Evolutionary conservation across 2,113 vertebrate genomes (phyloP).

Genomic region (Hippocampus abdominalis): DNA sequence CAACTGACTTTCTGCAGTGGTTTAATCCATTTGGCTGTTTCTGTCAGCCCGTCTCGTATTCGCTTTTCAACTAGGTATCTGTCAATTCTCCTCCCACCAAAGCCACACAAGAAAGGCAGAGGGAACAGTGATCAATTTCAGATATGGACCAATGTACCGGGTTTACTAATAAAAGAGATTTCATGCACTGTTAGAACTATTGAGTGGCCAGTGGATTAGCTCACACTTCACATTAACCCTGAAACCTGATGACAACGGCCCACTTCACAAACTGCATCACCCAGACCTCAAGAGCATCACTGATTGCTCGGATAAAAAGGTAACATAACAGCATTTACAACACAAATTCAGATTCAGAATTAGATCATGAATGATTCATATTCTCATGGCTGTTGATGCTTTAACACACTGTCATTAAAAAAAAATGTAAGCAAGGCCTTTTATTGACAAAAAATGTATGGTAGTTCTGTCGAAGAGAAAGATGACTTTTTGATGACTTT

Average conservation of each 20-base stretch:
- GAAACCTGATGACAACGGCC: constrained; percentile 57
- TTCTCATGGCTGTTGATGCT: not conserved
- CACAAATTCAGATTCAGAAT: not conserved
- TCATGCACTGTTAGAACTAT: constrained; percentile 71
- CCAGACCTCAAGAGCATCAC: constrained; percentile 55
- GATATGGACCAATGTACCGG: constrained; percentile 60
- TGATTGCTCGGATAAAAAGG: constrained; percentile 56
- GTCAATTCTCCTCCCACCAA: constrained; percentile 54
- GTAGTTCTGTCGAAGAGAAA: too few relatives aligned
- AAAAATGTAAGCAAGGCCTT: not conserved
- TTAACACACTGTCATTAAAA: not conserved
- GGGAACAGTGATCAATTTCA: constrained; percentile 68
- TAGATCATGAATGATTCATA: not conserved
- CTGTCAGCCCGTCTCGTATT: constrained; percentile 31
- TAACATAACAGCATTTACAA: not conserved
- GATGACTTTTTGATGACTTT: too few relatives aligned
- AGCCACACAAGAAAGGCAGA: constrained; percentile 36
- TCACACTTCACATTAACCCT: constrained; percentile 65
- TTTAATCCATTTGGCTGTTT: constrained; percentile 22
- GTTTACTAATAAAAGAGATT: constrained; percentile 74
- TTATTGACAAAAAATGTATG: not conserved
- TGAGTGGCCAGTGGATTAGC: constrained; percentile 73
- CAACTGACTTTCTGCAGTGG: not conserved
- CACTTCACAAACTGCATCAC: constrained; percentile 62
- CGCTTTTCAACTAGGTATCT: constrained; percentile 39